Evolutionary conservation across 2,888 invertebrate species (phyloP).

Genomic region (Stictocephala bisonia): DNA sequence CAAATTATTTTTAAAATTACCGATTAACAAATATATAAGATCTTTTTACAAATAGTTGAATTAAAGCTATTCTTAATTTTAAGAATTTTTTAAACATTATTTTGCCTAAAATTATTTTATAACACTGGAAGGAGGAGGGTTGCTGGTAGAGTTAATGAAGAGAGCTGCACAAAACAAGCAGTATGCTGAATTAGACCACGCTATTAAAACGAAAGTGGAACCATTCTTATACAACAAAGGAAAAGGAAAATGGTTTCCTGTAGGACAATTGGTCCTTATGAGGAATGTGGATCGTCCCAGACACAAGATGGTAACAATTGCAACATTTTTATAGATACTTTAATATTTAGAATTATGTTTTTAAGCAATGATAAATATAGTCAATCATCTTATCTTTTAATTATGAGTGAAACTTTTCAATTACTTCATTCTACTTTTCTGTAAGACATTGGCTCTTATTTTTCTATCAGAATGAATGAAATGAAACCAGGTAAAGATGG

Average conservation of each 20-base stretch:
- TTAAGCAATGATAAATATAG: neutral
- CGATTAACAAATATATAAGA: too few relatives aligned
- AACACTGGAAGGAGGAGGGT: constrained; percentile 93
- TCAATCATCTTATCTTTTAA: too few relatives aligned
- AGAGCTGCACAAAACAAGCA: constrained; percentile 90
- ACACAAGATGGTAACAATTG: constrained; percentile 75
- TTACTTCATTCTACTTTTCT: too few relatives aligned
- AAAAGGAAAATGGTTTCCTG: constrained; percentile 89
- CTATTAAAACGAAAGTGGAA: constrained; percentile 90
- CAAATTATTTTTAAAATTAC: too few relatives aligned
- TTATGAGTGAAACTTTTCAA: too few relatives aligned
- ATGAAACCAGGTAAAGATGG: too few relatives aligned
- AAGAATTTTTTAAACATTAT: too few relatives aligned
- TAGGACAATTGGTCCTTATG: constrained; percentile 86
- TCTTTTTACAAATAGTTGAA: too few relatives aligned
- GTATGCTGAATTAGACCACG: constrained; percentile 91
- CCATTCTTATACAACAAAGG: constrained; percentile 96
- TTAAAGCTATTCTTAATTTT: too few relatives aligned
- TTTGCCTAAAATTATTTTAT: too few relatives aligned
- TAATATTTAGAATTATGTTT: neutral
- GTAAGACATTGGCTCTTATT: too few relatives aligned
- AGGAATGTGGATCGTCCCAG: constrained; percentile 87
- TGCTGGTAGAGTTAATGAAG: constrained; percentile 94
- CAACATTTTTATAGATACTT: neutral
- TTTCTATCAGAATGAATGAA: too few relatives aligned